Conservation (phyloP, 1,140 invertebrate genomes). For the Temnothorax longispinosus region DNA sequence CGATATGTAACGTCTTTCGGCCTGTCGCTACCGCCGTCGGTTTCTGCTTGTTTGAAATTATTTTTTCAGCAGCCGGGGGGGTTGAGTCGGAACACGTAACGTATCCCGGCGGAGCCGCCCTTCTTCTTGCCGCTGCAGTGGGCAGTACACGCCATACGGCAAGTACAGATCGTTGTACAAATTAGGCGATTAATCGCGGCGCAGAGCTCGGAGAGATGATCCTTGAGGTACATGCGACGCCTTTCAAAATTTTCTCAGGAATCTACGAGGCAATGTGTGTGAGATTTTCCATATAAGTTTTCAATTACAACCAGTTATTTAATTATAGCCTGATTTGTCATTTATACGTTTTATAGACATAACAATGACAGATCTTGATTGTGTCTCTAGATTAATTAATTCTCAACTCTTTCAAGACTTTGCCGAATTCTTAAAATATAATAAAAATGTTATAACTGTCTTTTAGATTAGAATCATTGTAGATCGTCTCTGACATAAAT, state of each 20-base stretch:
- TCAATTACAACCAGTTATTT: background rate
- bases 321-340: background rate
- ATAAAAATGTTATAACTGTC: background rate
- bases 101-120: conserved; percentile 6
- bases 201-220: background rate
- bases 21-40: conserved; percentile 59
- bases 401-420: background rate
- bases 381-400: background rate
- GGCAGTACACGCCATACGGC: conserved; percentile 22
- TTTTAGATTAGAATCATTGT: background rate
- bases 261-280: too few relatives aligned
- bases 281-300: background rate
- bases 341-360: background rate
- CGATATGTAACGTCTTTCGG: conserved; percentile 75
- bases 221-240: background rate
- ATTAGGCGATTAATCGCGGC: conserved; percentile 48
- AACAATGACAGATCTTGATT: background rate
- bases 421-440: background rate
- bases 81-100: conserved; percentile 25
- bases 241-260: background rate
- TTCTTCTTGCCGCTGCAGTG: background rate
- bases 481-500: background rate
- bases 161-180: conserved; percentile 47
- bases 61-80: conserved; percentile 61
- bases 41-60: conserved; percentile 74